Percentiles rank a stretch among this genome's conserved stretches.
Conservation (phyloP, 2,113 vertebrate species). For the Mus pahari region DNA sequence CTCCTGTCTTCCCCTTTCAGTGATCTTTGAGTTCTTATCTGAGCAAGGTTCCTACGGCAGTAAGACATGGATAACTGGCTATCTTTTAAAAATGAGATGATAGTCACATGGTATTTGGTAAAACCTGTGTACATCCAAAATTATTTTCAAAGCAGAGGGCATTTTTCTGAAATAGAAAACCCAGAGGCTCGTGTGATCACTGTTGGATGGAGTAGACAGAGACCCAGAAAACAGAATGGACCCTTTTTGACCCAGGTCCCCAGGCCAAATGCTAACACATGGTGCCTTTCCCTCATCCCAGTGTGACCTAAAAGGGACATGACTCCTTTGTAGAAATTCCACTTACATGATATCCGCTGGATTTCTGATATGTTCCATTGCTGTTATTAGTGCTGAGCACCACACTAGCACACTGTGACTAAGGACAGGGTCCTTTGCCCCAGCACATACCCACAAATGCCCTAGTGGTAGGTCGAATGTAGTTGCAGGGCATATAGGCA, state of each 20-base stretch:
- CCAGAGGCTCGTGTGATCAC: no score
- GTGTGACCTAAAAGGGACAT: constrained; percentile 79
- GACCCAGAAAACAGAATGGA: background rate
- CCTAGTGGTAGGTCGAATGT: accelerated
- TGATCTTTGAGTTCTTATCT: background rate
- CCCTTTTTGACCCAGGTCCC: background rate
- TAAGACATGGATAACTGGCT: background rate
- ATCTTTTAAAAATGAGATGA: background rate
- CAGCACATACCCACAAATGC: constrained; percentile 86
- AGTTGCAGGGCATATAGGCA: constrained; percentile 87
- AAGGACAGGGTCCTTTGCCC: constrained; percentile 85
- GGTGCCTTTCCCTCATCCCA: background rate
- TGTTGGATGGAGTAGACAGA: background rate
- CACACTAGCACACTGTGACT: constrained; percentile 60
- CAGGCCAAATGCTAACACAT: background rate
- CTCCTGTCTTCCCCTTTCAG: background rate
- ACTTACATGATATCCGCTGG: constrained; percentile 83
- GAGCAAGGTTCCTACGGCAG: background rate
- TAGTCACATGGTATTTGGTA: background rate
- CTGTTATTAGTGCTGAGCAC: constrained; percentile 84
- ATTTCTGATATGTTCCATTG: background rate
- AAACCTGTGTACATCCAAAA: background rate
- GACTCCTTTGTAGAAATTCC: constrained; percentile 79
- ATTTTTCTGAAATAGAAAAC: background rate
- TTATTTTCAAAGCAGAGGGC: background rate